A percentile compares a stretch with the other conserved stretches of the same genome.
These are phyloP conservation scores for Leucophora obtusa DNA, from an alignment of 2,888 invertebrate species.

Conservation along the genomic window DNA sequence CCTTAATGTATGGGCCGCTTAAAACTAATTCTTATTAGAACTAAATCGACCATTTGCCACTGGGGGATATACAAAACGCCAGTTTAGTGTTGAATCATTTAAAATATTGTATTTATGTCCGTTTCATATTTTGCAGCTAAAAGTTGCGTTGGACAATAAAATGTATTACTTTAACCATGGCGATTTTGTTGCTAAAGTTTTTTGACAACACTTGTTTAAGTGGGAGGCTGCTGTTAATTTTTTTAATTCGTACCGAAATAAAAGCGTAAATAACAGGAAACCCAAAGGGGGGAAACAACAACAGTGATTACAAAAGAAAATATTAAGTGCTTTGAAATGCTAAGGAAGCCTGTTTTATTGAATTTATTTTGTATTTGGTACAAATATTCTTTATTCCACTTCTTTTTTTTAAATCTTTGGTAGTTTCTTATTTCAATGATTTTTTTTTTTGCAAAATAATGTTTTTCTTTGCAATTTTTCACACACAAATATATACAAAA, in stretches of 20 bases:
- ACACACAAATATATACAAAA: slow-evolving; percentile 7
- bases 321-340: slow-evolving; percentile 46
- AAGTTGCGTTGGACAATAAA: too few relatives aligned
- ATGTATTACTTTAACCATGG: too few relatives aligned
- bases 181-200: not conserved
- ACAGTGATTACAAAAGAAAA: slow-evolving; percentile 18
- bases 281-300: slow-evolving; percentile 12
- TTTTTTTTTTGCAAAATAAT: not conserved
- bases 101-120: too few relatives aligned
- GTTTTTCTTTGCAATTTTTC: not conserved
- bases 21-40: too few relatives aligned
- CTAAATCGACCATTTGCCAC: too few relatives aligned
- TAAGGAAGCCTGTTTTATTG: slow-evolving; percentile 44
- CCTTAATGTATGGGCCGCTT: too few relatives aligned
- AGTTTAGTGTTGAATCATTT: too few relatives aligned
- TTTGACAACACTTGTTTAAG: not conserved
- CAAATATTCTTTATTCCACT: slow-evolving; percentile 10
- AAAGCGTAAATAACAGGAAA: slow-evolving; percentile 35
- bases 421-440: not conserved
- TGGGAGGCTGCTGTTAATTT: slow-evolving; percentile 12
- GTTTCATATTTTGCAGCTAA: too few relatives aligned
- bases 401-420: not conserved
- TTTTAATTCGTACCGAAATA: slow-evolving; percentile 5
- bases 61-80: too few relatives aligned
- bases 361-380: slow-evolving; percentile 13